phyloP scores from a whole-genome alignment of 2,888 invertebrate species.

The Drosophila austrosaltans region DNA sequence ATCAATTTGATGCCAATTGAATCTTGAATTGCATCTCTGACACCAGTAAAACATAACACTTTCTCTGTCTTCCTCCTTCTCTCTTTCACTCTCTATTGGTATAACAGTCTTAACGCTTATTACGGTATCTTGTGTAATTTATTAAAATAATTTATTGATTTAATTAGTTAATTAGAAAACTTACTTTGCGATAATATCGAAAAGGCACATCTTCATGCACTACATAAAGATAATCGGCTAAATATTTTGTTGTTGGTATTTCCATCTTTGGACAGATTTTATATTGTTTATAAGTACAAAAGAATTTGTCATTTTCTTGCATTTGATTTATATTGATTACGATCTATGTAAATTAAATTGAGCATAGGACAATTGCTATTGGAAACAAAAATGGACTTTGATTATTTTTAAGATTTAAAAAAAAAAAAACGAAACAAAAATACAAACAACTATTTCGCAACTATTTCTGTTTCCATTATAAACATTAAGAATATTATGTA shows the following conservation, averaged over 20 bases:
- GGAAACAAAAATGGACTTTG: not conserved
- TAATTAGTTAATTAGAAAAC: conserved; percentile 45
- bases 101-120: not conserved
- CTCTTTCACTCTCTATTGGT: not conserved
- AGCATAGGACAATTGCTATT: not conserved
- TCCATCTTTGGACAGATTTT: conserved; percentile 83
- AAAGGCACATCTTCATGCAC: conserved; percentile 84
- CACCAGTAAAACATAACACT: not conserved
- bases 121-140: not conserved
- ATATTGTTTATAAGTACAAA: conserved; percentile 80
- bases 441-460: no score
- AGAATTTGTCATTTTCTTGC: conserved; percentile 84
- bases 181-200: conserved; percentile 84
- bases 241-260: conserved; percentile 83
- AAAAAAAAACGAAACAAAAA: not conserved
- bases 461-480: no score
- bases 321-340: conserved; percentile 62
- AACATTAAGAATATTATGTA: no score
- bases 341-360: not conserved
- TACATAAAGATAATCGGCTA: conserved; percentile 83
- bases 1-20: not conserved
- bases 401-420: no score
- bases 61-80: not conserved
- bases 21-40: not conserved
- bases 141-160: not conserved